phyloP scores from a whole-genome alignment of 2,113 vertebrate species.

The Boleophthalmus pectinirostris region DNA sequence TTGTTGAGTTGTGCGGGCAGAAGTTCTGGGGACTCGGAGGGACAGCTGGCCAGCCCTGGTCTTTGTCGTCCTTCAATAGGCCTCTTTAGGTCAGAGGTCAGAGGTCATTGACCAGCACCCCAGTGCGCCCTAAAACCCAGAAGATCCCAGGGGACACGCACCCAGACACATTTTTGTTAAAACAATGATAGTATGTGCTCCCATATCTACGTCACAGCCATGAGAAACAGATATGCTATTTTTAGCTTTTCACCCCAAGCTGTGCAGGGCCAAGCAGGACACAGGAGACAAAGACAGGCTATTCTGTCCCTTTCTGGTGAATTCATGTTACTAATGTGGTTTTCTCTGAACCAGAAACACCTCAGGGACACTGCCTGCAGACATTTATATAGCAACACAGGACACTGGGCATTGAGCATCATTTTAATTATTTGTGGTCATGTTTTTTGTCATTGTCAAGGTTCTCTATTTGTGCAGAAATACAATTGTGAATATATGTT shows the following conservation, averaged over 20 bases:
- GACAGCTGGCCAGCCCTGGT: conserved; percentile 50
- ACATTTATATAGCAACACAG: neutral
- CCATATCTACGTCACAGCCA: conserved; percentile 39
- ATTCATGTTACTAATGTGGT: neutral
- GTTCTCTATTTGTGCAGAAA: neutral
- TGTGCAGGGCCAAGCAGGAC: conserved; percentile 23
- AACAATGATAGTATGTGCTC: conserved; percentile 24
- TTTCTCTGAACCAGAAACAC: neutral
- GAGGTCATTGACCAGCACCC: conserved; percentile 34
- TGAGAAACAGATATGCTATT: conserved; percentile 67
- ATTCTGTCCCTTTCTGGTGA: conserved; percentile 9
- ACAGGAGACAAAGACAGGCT: conserved; percentile 25
- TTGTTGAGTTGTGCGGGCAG: conserved; percentile 8
- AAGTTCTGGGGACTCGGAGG: conserved; percentile 15
- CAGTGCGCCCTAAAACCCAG: conserved; percentile 16
- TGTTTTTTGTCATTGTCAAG: neutral
- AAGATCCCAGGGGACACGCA: conserved; percentile 10
- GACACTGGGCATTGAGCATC: neutral
- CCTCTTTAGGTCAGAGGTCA: conserved; percentile 42
- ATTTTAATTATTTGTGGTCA: neutral
- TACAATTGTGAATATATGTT: too few relatives aligned
- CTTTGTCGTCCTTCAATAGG: conserved; percentile 39
- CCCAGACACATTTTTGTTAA: conserved; percentile 25
- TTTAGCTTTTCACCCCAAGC: conserved; percentile 47
- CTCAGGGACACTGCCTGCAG: neutral